Conservation (phyloP, 2,888 invertebrate species). For the Melanostoma scalare region DNA sequence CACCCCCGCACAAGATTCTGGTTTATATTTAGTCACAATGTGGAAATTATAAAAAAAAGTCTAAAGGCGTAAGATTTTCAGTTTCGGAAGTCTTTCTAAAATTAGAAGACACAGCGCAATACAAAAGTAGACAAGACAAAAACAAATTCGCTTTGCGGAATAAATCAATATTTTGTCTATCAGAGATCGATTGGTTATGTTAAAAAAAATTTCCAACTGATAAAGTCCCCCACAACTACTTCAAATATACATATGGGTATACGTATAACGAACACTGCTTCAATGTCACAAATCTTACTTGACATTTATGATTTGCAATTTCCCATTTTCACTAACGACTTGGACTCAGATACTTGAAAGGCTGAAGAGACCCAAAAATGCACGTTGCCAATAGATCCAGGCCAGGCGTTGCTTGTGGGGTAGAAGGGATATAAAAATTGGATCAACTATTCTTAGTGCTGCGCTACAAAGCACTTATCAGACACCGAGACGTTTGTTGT, state of each 20-base stretch:
- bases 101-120: slow-evolving; percentile 41
- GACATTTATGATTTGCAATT: no score
- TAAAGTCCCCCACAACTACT: no score
- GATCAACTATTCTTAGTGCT: slow-evolving; percentile 37
- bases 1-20: no score
- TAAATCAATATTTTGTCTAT: no score
- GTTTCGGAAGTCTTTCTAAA: slow-evolving; percentile 40
- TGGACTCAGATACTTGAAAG: no score
- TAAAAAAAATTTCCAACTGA: no score
- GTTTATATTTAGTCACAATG: slow-evolving; percentile 43
- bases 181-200: no score
- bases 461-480: slow-evolving; percentile 24
- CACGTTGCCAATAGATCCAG: slow-evolving; percentile 21
- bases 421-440: slow-evolving; percentile 24
- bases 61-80: not conserved
- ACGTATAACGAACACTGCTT: no score
- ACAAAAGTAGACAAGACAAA: not conserved
- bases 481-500: slow-evolving; percentile 38
- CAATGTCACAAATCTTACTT: no score
- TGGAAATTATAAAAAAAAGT: slow-evolving; percentile 1
- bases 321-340: no score
- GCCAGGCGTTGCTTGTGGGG: not conserved
- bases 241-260: no score
- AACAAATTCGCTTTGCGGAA: no score
- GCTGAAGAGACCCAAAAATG: not conserved